Conservation (phyloP, 2,113 vertebrate genomes). For the Laterallus jamaicensis region DNA sequence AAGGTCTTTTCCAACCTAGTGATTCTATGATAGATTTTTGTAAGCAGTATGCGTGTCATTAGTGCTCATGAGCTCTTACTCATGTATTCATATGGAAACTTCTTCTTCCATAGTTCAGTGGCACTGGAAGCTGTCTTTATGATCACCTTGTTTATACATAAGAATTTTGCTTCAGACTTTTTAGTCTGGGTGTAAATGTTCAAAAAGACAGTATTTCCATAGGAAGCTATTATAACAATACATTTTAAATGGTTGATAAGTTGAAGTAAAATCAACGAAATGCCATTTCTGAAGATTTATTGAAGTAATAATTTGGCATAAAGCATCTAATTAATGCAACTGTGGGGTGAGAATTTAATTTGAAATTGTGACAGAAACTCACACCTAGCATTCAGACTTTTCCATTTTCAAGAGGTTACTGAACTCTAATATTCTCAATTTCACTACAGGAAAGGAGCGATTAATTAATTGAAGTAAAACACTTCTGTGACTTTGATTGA, state of each 20-base stretch:
- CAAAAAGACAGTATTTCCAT: constrained; percentile 46
- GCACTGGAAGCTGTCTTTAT: constrained; percentile 24
- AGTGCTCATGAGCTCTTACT: not conserved
- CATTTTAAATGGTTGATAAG: constrained; percentile 14
- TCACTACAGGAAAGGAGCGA: not conserved
- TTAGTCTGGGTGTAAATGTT: constrained; percentile 54
- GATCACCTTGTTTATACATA: not conserved
- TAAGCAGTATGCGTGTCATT: not conserved
- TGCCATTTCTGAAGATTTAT: not conserved
- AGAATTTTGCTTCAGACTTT: constrained; percentile 27
- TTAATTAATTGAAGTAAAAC: not conserved
- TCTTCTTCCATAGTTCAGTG: not conserved
- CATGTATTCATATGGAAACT: not conserved
- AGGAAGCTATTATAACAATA: constrained; percentile 27
- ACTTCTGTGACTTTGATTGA: not conserved
- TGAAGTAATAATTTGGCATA: not conserved
- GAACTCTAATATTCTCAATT: not conserved
- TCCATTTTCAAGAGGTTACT: not conserved
- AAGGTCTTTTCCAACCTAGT: too few relatives aligned
- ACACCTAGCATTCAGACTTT: not conserved
- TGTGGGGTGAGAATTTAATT: not conserved
- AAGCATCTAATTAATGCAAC: not conserved
- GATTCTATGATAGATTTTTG: not conserved
- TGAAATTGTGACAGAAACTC: not conserved
- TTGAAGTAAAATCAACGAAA: constrained; percentile 13